Base-by-base conservation (phyloP, 1,140 invertebrate species). In the Linepithema humile region DNA sequence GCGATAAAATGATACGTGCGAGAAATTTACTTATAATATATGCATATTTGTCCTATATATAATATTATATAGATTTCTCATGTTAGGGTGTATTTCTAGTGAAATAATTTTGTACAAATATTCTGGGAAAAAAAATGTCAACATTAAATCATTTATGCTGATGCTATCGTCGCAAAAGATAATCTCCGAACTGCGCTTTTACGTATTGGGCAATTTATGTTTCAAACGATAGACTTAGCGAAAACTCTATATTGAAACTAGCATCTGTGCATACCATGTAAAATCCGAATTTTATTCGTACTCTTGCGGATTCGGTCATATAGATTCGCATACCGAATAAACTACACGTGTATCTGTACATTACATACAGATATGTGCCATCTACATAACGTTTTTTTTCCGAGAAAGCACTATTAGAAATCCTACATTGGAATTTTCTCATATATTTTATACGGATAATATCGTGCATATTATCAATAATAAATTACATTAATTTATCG, bases 251-350 rank as follows among this genome's bases (percentile, higher is more conserved):
- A 80, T 80, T 80, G 75, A 80, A 80, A 70, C 64, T 55, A 48
- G 48, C 75, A 70, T 80, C 48, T 70, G 64, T 43, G 64, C 75
- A 70, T 80, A 69, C 48, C 40, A 80, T 26, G 64, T 80, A 69
- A 80, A 80, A 80, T 64, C 64, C 48, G 35, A 80, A 80, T 80
- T 80, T 69, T 78, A 78, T 78, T 80, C 64, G 35, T 55, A 20
- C n/a, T 55, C 23, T 20, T 40, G n/a, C 26, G 23, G 45, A 32
- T 70, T 29, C 62, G 32, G 62, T 78, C 26, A 80, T 55, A 78
- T 40, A 55, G 20, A 69, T 67, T 53, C 48, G 40, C 59, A 55
- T 78, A 67, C 38, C 53, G 74, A 78, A 65, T 67, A 78, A 78
- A 67, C 32, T 67, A 78, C 32, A 67, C 74, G 17, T 53, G 45